phyloP scores from a whole-genome alignment of 1,140 invertebrate genomes.

The Brachionus manjavacas region DNA sequence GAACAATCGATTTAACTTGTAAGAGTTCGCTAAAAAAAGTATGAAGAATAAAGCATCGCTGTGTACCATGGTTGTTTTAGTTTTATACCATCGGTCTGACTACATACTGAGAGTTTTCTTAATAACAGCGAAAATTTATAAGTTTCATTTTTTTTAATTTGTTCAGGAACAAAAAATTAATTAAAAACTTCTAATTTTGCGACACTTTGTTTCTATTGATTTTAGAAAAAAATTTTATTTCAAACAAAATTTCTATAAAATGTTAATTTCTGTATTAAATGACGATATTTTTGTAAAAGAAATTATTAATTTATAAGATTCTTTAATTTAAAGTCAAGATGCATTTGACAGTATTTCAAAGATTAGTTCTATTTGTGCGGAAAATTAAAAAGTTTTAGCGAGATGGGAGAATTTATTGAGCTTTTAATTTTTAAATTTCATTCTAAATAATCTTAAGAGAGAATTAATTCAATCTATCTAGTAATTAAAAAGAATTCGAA shows the following conservation, averaged over 20 bases:
- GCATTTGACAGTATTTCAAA: neutral
- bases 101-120: neutral
- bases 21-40: neutral
- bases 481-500: neutral
- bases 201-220: constrained; percentile 16
- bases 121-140: neutral
- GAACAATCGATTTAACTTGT: neutral
- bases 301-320: neutral
- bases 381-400: neutral
- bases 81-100: neutral
- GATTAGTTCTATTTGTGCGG: neutral
- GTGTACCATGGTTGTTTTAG: neutral
- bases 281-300: neutral
- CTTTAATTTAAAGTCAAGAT: neutral
- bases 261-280: neutral
- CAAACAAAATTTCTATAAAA: neutral
- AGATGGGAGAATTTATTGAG: neutral
- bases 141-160: neutral
- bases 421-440: neutral
- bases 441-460: neutral
- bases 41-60: neutral
- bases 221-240: neutral
- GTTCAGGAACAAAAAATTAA: neutral
- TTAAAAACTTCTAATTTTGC: neutral
- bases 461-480: neutral